Evolutionary conservation across 1,140 invertebrate genomes (phyloP).

Genomic region (Drosophila watanabei): DNA sequence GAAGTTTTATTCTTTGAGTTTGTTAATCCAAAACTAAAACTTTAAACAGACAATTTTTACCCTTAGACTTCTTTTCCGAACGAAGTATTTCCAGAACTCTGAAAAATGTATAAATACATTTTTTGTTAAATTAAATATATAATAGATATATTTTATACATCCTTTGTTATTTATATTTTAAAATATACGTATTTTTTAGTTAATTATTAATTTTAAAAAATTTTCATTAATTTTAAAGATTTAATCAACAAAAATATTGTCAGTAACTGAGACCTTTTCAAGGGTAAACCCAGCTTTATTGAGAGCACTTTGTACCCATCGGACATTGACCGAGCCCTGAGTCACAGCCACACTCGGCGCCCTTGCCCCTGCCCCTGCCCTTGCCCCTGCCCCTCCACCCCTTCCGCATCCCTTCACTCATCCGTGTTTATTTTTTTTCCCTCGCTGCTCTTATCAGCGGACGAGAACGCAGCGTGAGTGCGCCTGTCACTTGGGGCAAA

Average conservation of each 20-base stretch:
- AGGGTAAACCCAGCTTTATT: conserved; percentile 15
- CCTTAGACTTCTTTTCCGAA: no score
- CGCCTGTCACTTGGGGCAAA: conserved; percentile 78
- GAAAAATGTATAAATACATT: no score
- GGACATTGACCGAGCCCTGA: conserved; percentile 70
- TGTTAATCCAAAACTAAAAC: no score
- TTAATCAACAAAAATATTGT: no score
- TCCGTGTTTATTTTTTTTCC: neutral
- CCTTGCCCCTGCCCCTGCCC: neutral
- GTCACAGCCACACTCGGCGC: conserved; percentile 25
- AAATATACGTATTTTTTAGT: neutral
- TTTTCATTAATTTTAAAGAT: neutral
- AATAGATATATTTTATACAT: no score
- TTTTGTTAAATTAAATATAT: no score
- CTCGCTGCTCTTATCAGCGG: conserved; percentile 54
- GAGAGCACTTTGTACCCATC: conserved; percentile 10
- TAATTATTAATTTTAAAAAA: neutral
- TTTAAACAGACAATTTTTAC: no score
- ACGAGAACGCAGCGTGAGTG: conserved; percentile 65
- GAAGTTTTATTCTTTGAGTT: no score
- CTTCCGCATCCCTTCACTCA: neutral
- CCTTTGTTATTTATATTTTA: neutral
- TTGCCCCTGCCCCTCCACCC: neutral
- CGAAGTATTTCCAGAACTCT: no score
- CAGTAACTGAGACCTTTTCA: neutral